Conservation (phyloP, 2,888 invertebrate species). For the Eupithecia exiguata region DNA sequence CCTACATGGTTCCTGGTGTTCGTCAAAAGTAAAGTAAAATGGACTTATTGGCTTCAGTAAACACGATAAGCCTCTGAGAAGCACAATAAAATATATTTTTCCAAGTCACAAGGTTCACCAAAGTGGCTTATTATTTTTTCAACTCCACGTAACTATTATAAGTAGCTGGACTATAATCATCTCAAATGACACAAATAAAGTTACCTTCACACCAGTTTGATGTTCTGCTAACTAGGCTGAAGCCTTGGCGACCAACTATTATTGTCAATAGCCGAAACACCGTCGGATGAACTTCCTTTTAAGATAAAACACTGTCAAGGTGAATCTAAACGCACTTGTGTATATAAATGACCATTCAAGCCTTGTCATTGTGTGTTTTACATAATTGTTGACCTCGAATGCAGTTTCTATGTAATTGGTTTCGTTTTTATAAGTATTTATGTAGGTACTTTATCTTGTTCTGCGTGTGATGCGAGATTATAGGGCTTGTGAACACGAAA, state of each 20-base stretch:
- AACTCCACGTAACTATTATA: conserved; percentile 4
- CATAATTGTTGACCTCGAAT: conserved; percentile 67
- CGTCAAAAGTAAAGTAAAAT: neutral
- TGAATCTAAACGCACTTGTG: conserved; percentile 59
- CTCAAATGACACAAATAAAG: conserved; percentile 28
- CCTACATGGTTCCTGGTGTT: no score
- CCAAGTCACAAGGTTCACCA: conserved; percentile 4
- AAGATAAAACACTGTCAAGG: conserved; percentile 72
- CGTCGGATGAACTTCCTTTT: conserved; percentile 70
- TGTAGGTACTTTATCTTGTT: conserved; percentile 35
- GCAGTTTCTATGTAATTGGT: conserved; percentile 59
- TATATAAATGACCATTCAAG: conserved; percentile 62
- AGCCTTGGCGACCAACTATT: conserved; percentile 52
- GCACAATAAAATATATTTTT: neutral
- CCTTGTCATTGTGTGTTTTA: conserved; percentile 74
- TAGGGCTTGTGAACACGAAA: conserved; percentile 21
- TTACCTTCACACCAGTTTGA: conserved; percentile 30
- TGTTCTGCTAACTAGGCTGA: conserved; percentile 35
- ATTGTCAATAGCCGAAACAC: conserved; percentile 64
- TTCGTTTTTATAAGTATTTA: conserved; percentile 33
- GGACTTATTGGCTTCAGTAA: neutral
- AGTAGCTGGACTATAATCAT: conserved; percentile 13
- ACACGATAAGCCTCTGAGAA: neutral
- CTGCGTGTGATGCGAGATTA: conserved; percentile 34
- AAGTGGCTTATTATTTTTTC: conserved; percentile 3